Base-by-base conservation (phyloP, 2,888 invertebrate genomes). In the Cheilosia impressa region DNA sequence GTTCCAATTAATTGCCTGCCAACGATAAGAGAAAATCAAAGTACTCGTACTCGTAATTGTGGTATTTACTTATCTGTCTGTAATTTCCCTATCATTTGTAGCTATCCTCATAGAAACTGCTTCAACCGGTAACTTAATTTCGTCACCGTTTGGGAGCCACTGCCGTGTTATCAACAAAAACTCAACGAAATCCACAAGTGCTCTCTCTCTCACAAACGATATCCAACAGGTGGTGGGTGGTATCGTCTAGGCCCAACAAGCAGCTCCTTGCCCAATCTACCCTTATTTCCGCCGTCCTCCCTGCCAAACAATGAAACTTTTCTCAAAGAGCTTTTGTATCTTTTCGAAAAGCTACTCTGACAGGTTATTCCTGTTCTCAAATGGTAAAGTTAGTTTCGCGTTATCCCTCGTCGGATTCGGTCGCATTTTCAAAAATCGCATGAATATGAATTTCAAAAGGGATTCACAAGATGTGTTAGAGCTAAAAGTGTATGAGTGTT, bases 341-440 rank as follows among this genome's bases (percentile, higher is more conserved):
- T 57, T 58, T 62, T 38, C 13, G 15, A 60, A 58, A 77, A 77
- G 66, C 63, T 69, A 52, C 52, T 55, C 45, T 41, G 63, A 55
- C 63, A 84, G 69, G 68, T 79, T 75, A 27, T 84, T 45, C 69
- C 60, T 57, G 24, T 17, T 73, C 38, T 38, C 27, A 57, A n/a
- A 45, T 50, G 9, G 15, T 58, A 47, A 52, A 24, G 63, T 84
- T 69, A 84, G 83, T 84, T 65, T 79, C 83, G 83, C 58, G 79
- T 79, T 69, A 69, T 75, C 69, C 83, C 63, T 79, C 79, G 63
- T 75, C 69, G 69, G 58, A 47, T 45, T 69, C 79, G 83, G 83
- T 84, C 79, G 79, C 43, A 65, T 7, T 50, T 4, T 63, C 13
- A 13, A 17, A 34, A 53, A n/a, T 60, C 63, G 58, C 45, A 58